These are phyloP conservation scores for Scaptomyza caliginosa DNA, from an alignment of 2,888 invertebrate species.

Conservation along the genomic window DNA sequence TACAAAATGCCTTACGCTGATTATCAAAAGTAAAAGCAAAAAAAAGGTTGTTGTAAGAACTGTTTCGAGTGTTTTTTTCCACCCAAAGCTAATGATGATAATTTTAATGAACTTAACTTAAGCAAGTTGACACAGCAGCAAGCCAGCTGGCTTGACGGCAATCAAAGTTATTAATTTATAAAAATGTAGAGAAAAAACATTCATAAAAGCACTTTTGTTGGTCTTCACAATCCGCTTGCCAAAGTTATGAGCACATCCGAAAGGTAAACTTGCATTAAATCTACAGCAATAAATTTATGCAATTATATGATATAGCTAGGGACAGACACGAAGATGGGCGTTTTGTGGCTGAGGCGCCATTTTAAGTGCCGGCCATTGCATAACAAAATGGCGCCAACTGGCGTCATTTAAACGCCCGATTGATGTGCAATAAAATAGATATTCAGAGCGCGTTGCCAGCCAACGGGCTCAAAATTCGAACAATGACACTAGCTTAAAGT, in stretches of 20 bases:
- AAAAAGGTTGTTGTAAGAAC: not conserved
- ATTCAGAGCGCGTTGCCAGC: conserved; percentile 40
- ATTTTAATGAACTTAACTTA: conserved; percentile 66
- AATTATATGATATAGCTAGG: conserved; percentile 30
- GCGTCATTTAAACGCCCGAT: conserved; percentile 60
- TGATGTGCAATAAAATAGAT: conserved; percentile 59
- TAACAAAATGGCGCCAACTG: conserved; percentile 59
- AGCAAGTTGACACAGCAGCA: conserved; percentile 37
- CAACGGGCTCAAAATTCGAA: not conserved
- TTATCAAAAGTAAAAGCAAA: conserved; percentile 44
- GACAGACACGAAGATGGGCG: not conserved
- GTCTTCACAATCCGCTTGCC: conserved; percentile 37
- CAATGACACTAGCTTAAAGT: conserved; percentile 30
- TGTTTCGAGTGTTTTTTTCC: conserved; percentile 2
- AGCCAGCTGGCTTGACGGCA: conserved; percentile 34
- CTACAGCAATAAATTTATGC: conserved; percentile 55
- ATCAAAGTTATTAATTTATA: conserved; percentile 70
- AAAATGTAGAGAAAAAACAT: conserved; percentile 34
- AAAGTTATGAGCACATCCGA: conserved; percentile 47
- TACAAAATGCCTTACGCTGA: conserved; percentile 26
- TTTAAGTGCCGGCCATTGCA: conserved; percentile 50
- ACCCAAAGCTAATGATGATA: conserved; percentile 53
- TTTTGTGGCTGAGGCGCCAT: conserved; percentile 32
- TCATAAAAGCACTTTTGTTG: conserved; percentile 40
- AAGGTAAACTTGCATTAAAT: conserved; percentile 66